These are phyloP conservation scores for Amphipoea lucens DNA, from an alignment of 2,888 invertebrate genomes.

Conservation along the genomic window DNA sequence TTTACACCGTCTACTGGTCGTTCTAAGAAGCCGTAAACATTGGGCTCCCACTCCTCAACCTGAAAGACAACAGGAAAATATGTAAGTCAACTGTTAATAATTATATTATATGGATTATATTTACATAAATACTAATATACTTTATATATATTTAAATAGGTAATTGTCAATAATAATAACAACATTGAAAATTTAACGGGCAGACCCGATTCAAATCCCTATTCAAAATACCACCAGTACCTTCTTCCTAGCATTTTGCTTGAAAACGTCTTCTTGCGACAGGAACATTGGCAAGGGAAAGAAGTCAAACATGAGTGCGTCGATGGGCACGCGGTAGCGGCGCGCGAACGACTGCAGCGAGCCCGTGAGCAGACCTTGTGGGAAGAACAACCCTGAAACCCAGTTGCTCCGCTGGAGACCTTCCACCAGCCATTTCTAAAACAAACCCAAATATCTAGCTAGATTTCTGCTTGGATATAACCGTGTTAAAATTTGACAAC, in stretches of 20 bases:
- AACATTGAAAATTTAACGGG: neutral
- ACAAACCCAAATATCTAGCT: conserved; percentile 49
- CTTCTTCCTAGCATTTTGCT: conserved; percentile 77
- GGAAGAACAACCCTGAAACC: conserved; percentile 98
- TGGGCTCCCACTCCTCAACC: conserved; percentile 76
- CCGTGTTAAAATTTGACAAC: neutral
- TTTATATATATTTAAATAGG: too few species aligned
- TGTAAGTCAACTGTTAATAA: neutral
- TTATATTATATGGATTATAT: neutral
- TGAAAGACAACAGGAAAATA: conserved; percentile 25
- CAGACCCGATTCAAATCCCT: neutral
- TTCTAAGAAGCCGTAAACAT: conserved; percentile 89
- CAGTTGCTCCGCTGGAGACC: conserved; percentile 95
- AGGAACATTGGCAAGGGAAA: conserved; percentile 89
- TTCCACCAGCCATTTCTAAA: conserved; percentile 92
- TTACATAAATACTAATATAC: neutral
- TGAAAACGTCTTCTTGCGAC: conserved; percentile 92
- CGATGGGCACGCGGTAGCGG: conserved; percentile 96
- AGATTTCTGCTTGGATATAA: neutral
- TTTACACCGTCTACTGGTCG: conserved; percentile 92
- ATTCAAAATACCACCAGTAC: conserved; percentile 35
- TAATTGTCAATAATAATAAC: neutral
- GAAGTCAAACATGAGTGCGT: conserved; percentile 95
- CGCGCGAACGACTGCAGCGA: conserved; percentile 97
- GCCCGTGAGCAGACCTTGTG: conserved; percentile 97